Evolutionary conservation across 2,113 vertebrate species (phyloP), one percentile per base, ranked within the genome.

Genomic region (Tenebrosternarchus preto): DNA sequence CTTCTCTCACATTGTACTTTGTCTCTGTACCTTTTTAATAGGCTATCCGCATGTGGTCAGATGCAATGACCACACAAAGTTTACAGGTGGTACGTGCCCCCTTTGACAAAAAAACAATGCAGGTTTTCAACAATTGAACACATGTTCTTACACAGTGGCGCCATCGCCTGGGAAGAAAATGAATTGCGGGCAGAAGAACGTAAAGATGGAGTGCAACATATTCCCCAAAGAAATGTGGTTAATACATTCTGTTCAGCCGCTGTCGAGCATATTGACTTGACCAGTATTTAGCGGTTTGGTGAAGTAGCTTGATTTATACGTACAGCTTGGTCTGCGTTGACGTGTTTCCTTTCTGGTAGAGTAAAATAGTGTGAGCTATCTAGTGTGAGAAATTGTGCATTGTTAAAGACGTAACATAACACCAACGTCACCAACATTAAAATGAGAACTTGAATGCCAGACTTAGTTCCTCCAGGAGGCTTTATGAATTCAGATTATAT

Each of bases 101-200:
- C 31, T 53, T 46, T 64, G 73, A 73, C 73, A 17, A 46, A 17
- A 25, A 59, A 11, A 72, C 50, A 76, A 71, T 31, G 53, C 57
- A 33, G 36, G 17, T 22, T 73, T 50, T 15, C 24, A 60, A 29
- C 43, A 50, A 50, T 50, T 15, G 43, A 50, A 12, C 57, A 56
- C 39, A 57, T 80, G 80, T 73, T 73, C 67, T 70, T 78, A 88
- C 89, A 87, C 79, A 84, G 88, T 92, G 89, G 91, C 93, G 90
- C 93, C 93, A 93, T 91, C 93, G 84, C 88, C 91, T 90, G 93
- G 86, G 85, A 79, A 29, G 59, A 80, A 36, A 53, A 76, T 64
- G 82, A 86, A 91, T 84, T 80, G 86, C 91, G 87, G 16, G 0
- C 12, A 39, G 6, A 50, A 16, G 20, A 27, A 74, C 5, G 36